Conservation (phyloP, 2,888 invertebrate species). For the Andricus quercusramuli region DNA sequence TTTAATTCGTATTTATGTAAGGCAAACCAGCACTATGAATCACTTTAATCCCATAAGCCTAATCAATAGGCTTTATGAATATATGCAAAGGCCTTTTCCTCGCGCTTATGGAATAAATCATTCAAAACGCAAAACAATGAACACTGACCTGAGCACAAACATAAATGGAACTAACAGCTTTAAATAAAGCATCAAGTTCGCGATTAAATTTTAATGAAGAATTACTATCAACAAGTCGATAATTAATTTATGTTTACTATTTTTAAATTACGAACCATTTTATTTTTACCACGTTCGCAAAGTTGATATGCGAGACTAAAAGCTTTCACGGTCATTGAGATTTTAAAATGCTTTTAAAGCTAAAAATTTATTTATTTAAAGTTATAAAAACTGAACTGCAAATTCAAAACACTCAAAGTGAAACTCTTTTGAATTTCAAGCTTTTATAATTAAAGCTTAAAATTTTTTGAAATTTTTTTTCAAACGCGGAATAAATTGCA, state of each 20-base stretch:
- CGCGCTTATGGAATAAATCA: not conserved
- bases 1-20: not conserved
- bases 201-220: not conserved
- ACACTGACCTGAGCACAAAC: not conserved
- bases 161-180: not conserved
- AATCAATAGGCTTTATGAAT: slow-evolving; percentile 6
- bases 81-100: not conserved
- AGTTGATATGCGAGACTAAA: no score
- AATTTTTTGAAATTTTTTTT: no score
- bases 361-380: no score
- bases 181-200: not conserved
- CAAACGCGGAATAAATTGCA: no score
- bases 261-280: no score
- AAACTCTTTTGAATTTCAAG: no score
- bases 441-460: no score
- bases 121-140: slow-evolving; percentile 1
- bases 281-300: no score
- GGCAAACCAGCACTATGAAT: not conserved
- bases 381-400: no score
- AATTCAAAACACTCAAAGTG: no score
- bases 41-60: not conserved
- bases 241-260: not conserved
- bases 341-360: no score
- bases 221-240: not conserved
- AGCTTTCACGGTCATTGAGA: no score